A percentile compares a stretch with the other conserved stretches of the same genome.
Evolutionary conservation across 2,888 invertebrate genomes (phyloP).

Genomic region (Cheilosia impressa): DNA sequence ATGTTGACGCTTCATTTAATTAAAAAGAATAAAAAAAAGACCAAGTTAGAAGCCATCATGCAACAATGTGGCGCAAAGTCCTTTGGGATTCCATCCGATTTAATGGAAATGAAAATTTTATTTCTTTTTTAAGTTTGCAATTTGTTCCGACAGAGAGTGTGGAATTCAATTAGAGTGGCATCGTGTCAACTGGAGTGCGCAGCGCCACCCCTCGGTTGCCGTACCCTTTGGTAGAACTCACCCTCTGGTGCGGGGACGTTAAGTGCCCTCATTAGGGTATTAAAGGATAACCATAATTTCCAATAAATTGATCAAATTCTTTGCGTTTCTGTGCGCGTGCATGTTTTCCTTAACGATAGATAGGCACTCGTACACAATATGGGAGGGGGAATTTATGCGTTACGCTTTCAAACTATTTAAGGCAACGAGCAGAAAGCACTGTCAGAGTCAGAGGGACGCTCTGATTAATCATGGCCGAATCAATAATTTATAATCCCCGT

Average conservation of each 20-base stretch:
- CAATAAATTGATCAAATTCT: constrained; percentile 73
- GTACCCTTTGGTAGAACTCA: constrained; percentile 2
- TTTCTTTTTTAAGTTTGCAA: constrained; percentile 57
- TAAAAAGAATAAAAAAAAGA: constrained; percentile 1
- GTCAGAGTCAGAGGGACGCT: neutral
- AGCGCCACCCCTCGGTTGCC: neutral
- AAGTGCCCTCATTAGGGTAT: constrained; percentile 76
- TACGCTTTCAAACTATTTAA: constrained; percentile 45
- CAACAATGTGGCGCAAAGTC: constrained; percentile 53
- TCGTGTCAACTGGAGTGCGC: constrained; percentile 22
- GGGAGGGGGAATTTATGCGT: constrained; percentile 47
- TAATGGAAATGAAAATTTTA: constrained; percentile 65
- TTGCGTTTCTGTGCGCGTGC: constrained; percentile 59
- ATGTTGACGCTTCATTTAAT: constrained; percentile 57
- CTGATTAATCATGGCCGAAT: constrained; percentile 66
- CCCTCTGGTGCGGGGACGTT: constrained; percentile 22
- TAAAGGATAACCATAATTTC: constrained; percentile 76
- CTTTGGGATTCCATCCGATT: constrained; percentile 54
- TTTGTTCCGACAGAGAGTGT: constrained; percentile 49
- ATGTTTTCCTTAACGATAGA: constrained; percentile 13
- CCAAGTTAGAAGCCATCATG: constrained; percentile 31
- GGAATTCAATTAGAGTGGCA: constrained; percentile 58
- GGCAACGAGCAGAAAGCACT: neutral
- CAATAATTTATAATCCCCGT: constrained; percentile 69
- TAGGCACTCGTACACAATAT: no score